phyloP scores from a whole-genome alignment of 1,140 invertebrate genomes.

The Orussus abietinus region DNA sequence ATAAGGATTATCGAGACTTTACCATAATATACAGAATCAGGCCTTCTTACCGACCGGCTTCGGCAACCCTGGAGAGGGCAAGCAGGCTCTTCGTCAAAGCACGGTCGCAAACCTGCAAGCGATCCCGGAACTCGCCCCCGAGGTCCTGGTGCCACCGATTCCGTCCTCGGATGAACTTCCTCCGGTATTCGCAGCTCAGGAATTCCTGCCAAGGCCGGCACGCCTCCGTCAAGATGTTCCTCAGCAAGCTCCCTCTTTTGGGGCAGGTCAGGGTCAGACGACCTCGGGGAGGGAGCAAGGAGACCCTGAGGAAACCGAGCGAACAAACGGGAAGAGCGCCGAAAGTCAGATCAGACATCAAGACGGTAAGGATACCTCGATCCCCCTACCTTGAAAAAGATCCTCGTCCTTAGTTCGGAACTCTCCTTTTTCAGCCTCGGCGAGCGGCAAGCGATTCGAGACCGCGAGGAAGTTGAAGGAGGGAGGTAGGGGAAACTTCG shows the following conservation, averaged over 20 bases:
- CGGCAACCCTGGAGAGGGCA: constrained; percentile 29
- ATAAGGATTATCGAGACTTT: too few species aligned
- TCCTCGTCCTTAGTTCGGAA: too few species aligned
- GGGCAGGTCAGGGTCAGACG: constrained; percentile 1
- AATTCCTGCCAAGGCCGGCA: too few species aligned
- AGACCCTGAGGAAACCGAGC: too few species aligned
- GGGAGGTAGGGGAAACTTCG: constrained; percentile 19
- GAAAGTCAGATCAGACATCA: too few species aligned
- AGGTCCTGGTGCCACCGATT: constrained; percentile 34
- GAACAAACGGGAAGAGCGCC: too few species aligned
- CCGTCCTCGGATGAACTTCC: constrained; percentile 36
- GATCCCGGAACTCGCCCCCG: constrained; percentile 24
- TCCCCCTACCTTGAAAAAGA: too few species aligned
- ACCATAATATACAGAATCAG: constrained; percentile 31
- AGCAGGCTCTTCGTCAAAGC: constrained; percentile 28
- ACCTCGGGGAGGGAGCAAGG: constrained; percentile 2
- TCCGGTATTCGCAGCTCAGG: constrained; percentile 37
- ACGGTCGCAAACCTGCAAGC: constrained; percentile 27
- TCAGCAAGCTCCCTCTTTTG: neutral
- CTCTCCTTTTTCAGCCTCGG: too few species aligned
- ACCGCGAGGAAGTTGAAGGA: constrained; percentile 3
- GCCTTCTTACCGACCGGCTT: constrained; percentile 34
- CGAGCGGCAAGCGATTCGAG: too few species aligned
- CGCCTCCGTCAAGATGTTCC: too few species aligned
- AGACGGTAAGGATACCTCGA: too few species aligned